Percentiles rank a stretch among this genome's conserved stretches.
Conservation (phyloP, 2,113 vertebrate species). For the Brachypodius melanocephalos region DNA sequence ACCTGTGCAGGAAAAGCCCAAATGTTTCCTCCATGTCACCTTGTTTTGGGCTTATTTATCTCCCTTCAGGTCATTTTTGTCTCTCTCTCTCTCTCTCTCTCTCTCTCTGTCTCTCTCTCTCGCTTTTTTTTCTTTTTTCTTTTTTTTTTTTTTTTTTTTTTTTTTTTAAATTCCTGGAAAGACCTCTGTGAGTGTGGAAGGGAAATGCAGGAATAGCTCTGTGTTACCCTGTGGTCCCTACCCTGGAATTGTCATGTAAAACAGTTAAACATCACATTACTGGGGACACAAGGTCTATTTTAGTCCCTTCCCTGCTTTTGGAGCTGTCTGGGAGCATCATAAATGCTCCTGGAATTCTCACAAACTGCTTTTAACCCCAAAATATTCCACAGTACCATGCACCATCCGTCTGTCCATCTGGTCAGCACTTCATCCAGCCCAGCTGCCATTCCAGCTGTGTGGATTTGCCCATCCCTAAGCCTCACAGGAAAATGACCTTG, state of each 20-base stretch:
- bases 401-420: rapidly evolving
- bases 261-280: not conserved
- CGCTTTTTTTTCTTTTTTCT: no score
- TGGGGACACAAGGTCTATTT: no score
- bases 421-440: not conserved
- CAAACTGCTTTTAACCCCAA: not conserved
- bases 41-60: not conserved
- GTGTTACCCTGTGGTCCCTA: not conserved
- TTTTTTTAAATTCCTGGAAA: not conserved
- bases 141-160: not conserved
- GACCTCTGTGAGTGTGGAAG: not conserved
- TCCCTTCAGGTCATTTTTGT: not conserved
- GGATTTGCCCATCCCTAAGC: not conserved
- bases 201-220: not conserved
- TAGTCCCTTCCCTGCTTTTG: not conserved
- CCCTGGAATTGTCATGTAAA: not conserved
- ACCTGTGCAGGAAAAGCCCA: rapidly evolving
- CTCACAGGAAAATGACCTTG: not conserved
- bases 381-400: not conserved
- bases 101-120: no score
- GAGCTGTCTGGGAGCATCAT: not conserved
- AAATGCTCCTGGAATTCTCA: not conserved
- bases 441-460: not conserved
- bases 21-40: not conserved
- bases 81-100: no score